These are phyloP conservation scores for Chiloscyllium punctatum DNA, from an alignment of 2,797 vertebrate genomes.

Conservation along the genomic window DNA sequence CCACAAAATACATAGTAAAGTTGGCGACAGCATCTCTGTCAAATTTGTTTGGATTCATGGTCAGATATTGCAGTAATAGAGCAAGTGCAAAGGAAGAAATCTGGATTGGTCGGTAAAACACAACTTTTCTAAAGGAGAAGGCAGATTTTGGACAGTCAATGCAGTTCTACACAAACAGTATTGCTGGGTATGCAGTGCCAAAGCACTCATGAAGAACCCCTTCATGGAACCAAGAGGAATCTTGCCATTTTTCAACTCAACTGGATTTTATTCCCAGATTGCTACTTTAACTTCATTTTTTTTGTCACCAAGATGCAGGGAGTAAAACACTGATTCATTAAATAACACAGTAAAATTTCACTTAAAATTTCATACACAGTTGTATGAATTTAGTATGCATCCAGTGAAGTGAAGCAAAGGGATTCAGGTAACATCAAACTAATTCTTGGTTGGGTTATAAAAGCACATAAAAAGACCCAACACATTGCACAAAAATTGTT, in stretches of 20 bases:
- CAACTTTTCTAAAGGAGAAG: neutral
- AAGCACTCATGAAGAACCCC: neutral
- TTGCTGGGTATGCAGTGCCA: neutral
- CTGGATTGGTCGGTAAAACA: neutral
- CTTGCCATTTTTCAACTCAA: neutral
- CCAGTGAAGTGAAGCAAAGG: neutral
- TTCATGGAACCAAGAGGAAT: neutral
- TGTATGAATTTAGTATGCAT: neutral
- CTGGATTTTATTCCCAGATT: neutral
- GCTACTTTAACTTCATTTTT: no score
- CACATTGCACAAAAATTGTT: neutral
- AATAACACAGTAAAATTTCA: neutral
- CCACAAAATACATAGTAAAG: neutral
- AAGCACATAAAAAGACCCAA: neutral
- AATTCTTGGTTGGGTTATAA: neutral
- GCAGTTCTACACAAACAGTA: neutral
- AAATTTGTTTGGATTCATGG: neutral
- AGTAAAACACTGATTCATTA: neutral
- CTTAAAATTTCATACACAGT: neutral
- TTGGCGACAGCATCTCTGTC: neutral
- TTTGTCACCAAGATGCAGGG: neutral
- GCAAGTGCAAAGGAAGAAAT: neutral
- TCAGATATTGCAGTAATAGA: neutral
- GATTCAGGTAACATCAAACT: neutral
- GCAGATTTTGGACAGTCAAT: neutral